A percentile compares a stretch with the other conserved stretches of the same genome.
Conservation (phyloP, 1,140 invertebrate genomes). For the Drosophila pseudoananassae region DNA sequence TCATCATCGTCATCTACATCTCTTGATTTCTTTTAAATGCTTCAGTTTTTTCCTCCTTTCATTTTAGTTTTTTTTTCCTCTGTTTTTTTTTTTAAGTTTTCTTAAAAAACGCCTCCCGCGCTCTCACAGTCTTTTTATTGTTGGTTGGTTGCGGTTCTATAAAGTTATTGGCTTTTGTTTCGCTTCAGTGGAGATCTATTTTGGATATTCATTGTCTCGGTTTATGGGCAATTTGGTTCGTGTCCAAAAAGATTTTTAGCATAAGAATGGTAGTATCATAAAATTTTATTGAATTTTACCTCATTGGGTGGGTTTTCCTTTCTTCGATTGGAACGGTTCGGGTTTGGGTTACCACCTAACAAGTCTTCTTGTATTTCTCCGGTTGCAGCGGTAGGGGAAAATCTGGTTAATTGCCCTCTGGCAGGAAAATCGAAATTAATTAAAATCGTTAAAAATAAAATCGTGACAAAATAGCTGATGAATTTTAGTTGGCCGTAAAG, state of each 20-base stretch:
- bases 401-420: slow-evolving; percentile 31
- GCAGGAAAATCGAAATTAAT: slow-evolving; percentile 54
- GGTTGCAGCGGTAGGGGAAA: slow-evolving; percentile 45
- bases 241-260: slow-evolving; percentile 64
- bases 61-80: slow-evolving; percentile 18
- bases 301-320: slow-evolving; percentile 63
- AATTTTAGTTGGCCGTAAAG: slow-evolving; percentile 46
- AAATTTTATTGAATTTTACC: slow-evolving; percentile 65
- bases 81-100: slow-evolving; percentile 28
- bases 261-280: slow-evolving; percentile 67
- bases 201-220: slow-evolving; percentile 59
- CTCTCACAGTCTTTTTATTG: slow-evolving; percentile 59
- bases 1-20: slow-evolving; percentile 68
- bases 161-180: slow-evolving; percentile 74
- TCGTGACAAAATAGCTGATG: slow-evolving; percentile 45
- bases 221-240: slow-evolving; percentile 63
- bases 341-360: slow-evolving; percentile 3
- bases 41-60: slow-evolving; percentile 53
- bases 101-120: slow-evolving; percentile 72
- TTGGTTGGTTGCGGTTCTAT: slow-evolving; percentile 59
- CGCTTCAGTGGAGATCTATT: slow-evolving; percentile 55
- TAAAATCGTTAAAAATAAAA: slow-evolving; percentile 40
- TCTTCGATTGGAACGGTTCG: neutral
- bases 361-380: slow-evolving; percentile 8
- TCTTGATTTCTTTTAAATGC: slow-evolving; percentile 77